Base-by-base conservation (phyloP, 2,888 invertebrate species). In the Morinoia aosen region DNA sequence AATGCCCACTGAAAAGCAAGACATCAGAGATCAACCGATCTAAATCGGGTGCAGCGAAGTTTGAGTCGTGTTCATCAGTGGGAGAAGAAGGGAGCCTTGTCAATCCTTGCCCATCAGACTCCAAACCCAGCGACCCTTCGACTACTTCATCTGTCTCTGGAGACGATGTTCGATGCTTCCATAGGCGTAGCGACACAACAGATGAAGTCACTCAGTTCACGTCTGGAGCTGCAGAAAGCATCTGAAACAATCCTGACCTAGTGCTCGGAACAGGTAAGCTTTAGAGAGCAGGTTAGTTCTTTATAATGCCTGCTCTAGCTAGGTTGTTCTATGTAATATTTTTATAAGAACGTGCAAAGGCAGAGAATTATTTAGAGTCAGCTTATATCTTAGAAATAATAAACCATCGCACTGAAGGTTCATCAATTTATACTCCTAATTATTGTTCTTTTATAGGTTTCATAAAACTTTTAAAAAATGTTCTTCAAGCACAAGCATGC, bases 251-350 rank as follows among this genome's bases (percentile, higher is more conserved):
- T 33, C 93, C 93, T n/a, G 93, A 93, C 58, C 93, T 93, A 16
- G 93, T 93, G 19, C 93, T 93, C 5, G 93, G 93, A 33, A 93
- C 93, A 57, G 93, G 93, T 93, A 16, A 90, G 90, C 33, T 76
- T 33, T 33, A 25, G 19, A 33, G 76, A 25, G 33, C 33, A 76
- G 76, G 33, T 76, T 16, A 25, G 76, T 33, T 76, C 1, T 8
- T 25, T 7, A 33, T 10, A 76, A 33, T 48, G 48, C 48, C 48
- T 48, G 48, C 5, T 48, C 48, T 48, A 48, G 5, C 48, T 48
- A 4, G 48, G 2, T 48, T 4, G 48, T 2, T 5, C 48, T 48
- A 48, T 48, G 48, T 48, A 48, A 48, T 48, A 48, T 48, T 4
- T 48, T 2, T 48, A 48, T 48, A 48, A 48, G 48, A 48, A 48